phyloP scores from a whole-genome alignment of 2,113 vertebrate species.

The mouse (Mus musculus) region GRCm39 chr8:97594501-97595000 shows the following conservation, averaged over 20 bases:
- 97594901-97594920: too few relatives aligned
- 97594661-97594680: neutral
- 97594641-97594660: constrained; percentile 2
- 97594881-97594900: too few relatives aligned
- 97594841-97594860: too few relatives aligned
- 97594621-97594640: neutral
- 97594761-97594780: too few relatives aligned
- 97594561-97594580: neutral
- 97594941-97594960: too few relatives aligned
- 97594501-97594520: neutral
- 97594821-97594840: too few relatives aligned
- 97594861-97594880: too few relatives aligned
- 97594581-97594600: neutral
- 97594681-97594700: neutral
- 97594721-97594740: neutral
- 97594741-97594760: neutral
- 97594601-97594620: neutral
- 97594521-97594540: neutral
- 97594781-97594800: too few relatives aligned
- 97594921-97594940: too few relatives aligned
- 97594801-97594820: too few relatives aligned
- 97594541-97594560: neutral
- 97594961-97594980: too few relatives aligned
- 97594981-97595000: too few relatives aligned
- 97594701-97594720: neutral